phyloP scores from a whole-genome alignment of 2,797 vertebrate genomes.

The Heliangelus exortis region DNA sequence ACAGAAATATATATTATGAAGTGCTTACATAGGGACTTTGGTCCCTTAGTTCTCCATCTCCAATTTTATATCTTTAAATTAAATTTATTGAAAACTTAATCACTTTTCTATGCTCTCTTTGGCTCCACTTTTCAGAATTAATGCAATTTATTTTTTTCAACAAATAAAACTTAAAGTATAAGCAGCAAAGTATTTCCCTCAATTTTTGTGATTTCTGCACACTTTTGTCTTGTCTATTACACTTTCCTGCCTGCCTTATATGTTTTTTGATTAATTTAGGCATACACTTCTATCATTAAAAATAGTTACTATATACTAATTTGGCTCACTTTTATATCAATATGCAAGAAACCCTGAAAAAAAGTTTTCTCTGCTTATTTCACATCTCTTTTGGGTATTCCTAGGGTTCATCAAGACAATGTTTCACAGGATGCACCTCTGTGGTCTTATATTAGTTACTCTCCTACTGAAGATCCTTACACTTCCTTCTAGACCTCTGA shows the following conservation, averaged over 20 bases:
- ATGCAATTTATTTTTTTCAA: not conserved
- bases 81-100: not conserved
- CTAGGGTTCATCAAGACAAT: not conserved
- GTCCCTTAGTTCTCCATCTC: not conserved
- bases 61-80: not conserved
- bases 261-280: not conserved
- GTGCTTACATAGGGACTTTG: not conserved
- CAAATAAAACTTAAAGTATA: not conserved
- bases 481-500: not conserved
- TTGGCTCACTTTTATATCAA: not conserved
- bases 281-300: not conserved
- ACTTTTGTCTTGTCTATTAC: not conserved
- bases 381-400: not conserved
- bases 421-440: not conserved
- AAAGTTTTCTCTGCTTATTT: not conserved
- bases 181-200: not conserved
- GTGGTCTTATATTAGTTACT: not conserved
- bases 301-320: not conserved
- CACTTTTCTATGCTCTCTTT: not conserved
- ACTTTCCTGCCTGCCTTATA: not conserved
- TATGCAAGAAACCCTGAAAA: not conserved
- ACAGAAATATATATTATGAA: not conserved
- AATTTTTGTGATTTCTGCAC: not conserved
- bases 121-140: not conserved
- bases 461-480: not conserved